Conservation (phyloP, 2,888 invertebrate species). For the Ectemnius lituratus region DNA sequence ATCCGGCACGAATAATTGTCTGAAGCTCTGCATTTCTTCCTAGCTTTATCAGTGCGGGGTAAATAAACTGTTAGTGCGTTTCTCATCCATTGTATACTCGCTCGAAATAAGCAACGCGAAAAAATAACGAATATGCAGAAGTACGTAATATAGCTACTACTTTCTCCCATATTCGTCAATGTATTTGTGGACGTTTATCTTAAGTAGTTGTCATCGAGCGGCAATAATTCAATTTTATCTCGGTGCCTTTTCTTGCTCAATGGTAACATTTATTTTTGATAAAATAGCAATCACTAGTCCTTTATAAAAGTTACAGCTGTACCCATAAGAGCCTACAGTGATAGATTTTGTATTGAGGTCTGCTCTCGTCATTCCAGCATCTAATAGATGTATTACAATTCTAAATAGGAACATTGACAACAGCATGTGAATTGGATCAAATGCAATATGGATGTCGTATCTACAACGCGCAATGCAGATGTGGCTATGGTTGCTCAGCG, state of each 20-base stretch:
- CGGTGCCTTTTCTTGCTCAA: neutral
- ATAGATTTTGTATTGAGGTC: too few species aligned
- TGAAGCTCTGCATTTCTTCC: conserved; percentile 19
- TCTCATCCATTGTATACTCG: too few species aligned
- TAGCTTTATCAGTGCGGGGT: conserved; percentile 51
- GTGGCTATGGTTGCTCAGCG: conserved; percentile 83
- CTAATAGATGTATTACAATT: neutral
- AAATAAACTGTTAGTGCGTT: conserved; percentile 54
- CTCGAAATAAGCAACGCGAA: too few species aligned
- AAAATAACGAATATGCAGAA: neutral
- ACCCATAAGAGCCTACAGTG: too few species aligned
- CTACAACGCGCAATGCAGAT: conserved; percentile 81
- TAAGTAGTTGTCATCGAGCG: too few species aligned
- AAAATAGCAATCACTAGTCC: too few species aligned
- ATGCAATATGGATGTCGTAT: conserved; percentile 84
- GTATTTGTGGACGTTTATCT: too few species aligned
- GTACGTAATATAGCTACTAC: too few species aligned
- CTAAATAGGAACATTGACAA: conserved; percentile 55
- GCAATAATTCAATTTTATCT: neutral
- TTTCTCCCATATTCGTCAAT: too few species aligned
- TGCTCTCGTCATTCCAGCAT: too few species aligned
- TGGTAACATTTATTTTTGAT: too few species aligned
- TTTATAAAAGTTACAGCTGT: too few species aligned
- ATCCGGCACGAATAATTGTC: conserved; percentile 61
- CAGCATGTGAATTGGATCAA: conserved; percentile 81